Conservation (phyloP, 2,113 vertebrate genomes). For the Aptenodytes forsteri region DNA sequence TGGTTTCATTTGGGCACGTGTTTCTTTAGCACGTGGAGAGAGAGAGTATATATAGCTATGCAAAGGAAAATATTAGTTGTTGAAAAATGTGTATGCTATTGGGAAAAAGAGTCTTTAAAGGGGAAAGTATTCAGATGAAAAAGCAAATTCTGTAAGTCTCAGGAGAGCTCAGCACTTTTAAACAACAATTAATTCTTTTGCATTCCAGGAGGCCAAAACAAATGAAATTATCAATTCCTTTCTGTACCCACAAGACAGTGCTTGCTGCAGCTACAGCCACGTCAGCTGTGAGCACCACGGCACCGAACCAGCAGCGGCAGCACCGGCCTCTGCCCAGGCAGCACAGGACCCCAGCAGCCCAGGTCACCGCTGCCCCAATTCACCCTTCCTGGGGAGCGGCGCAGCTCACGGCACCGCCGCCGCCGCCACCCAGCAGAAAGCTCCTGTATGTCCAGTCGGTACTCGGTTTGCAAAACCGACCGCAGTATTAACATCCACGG, state of each 20-base stretch:
- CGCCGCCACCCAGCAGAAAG: not conserved
- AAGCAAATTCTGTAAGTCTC: conserved; percentile 15
- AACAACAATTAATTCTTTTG: not conserved
- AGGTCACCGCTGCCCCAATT: rapidly evolving
- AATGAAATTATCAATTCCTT: not conserved
- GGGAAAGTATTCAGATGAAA: conserved; percentile 8
- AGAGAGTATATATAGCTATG: not conserved
- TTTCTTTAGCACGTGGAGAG: conserved; percentile 10
- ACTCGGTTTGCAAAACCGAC: not conserved
- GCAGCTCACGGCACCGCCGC: rapidly evolving
- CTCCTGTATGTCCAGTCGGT: rapidly evolving
- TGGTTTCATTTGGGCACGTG: conserved; percentile 21
- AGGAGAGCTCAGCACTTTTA: not conserved
- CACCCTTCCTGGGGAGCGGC: rapidly evolving
- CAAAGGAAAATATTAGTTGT: conserved; percentile 43
- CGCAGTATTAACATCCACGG: too few relatives aligned
- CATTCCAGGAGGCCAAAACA: not conserved
- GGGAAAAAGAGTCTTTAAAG: not conserved
- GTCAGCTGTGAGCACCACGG: not conserved
- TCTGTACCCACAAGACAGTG: not conserved
- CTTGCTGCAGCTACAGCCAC: not conserved
- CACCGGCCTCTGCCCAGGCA: not conserved
- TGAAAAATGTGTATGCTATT: conserved; percentile 23
- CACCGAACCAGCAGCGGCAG: not conserved
- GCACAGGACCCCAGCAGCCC: not conserved